Evolutionary conservation across 2,888 invertebrate species (phyloP), one percentile per base, ranked within the genome.

Genomic region (Pediacus dermestoides): DNA sequence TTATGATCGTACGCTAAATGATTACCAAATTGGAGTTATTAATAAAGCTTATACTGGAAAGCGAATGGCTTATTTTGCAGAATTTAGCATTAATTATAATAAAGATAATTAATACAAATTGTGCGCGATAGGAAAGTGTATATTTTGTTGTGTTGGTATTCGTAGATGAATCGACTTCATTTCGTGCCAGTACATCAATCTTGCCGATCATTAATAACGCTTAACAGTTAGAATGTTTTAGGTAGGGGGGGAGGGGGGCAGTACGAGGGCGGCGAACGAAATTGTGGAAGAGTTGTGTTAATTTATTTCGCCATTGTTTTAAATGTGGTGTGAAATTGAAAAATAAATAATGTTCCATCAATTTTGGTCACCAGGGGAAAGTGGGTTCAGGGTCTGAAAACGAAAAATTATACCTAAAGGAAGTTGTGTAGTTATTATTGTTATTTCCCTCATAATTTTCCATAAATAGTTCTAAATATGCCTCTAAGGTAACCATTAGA

Each of bases 121-220:
- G 42, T 33, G 33, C 12, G 23, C 38, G 42, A 44, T 44, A 34
- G 44, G 41, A 40, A 18, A 39, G 35, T 37, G 43, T 39, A 43
- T n/a, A n/a, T n/a, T 49, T 49, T 49, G 44, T 43, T 48, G 43
- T 45, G 40, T 46, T 39, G 43, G 44, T 46, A 42, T 43, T 38
- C 44, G 43, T 46, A 47, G 46, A 51, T 48, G 44, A 51, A 48
- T 46, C 42, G 44, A 44, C 50, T 52, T 42, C 40, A 52, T 52
- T 49, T 44, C 39, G 25, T 34, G 36, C 42, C 31, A 34, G 36
- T 34, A 46, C 53, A 50, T 54, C 54, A 52, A 50, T 54, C 49
- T 50, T 36, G 22, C 26, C 33, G 42, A 46, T 48, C 54, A 52
- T 54, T 54, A 52, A 54, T 54, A 52, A 50, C 46, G 37, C 44